phyloP scores from a whole-genome alignment of 2,888 invertebrate species.

The Synanthedon myopaeformis region DNA sequence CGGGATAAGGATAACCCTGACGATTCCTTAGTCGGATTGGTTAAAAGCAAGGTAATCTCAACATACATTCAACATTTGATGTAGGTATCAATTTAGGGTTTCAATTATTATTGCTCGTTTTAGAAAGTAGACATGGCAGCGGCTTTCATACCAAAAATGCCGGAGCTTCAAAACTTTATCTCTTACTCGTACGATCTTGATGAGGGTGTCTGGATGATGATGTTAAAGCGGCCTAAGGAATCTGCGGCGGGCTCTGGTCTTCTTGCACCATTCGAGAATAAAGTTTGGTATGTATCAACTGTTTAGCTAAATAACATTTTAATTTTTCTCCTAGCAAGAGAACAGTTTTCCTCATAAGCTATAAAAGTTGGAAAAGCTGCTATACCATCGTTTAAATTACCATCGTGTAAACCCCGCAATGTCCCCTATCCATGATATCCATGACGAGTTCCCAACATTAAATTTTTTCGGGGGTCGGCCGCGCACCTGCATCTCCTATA shows the following conservation, averaged over 20 bases:
- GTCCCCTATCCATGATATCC: no score
- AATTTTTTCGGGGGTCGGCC: no score
- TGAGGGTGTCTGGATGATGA: conserved; percentile 82
- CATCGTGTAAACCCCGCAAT: no score
- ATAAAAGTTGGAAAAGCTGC: no score
- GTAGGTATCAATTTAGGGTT: background rate
- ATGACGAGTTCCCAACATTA: no score
- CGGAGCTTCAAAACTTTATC: conserved; percentile 65
- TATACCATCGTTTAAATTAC: no score
- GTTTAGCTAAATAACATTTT: no score
- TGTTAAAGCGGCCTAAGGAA: conserved; percentile 83
- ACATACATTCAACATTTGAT: conserved; percentile 1
- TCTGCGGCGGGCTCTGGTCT: conserved; percentile 87
- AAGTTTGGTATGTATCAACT: conserved; percentile 68
- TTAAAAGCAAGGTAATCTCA: conserved; percentile 66
- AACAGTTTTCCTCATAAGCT: no score
- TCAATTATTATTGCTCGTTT: conserved; percentile 3
- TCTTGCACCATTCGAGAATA: conserved; percentile 81
- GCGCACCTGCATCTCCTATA: no score
- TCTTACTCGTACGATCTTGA: conserved; percentile 75
- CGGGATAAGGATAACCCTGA: conserved; percentile 60
- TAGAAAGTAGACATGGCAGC: conserved; percentile 84
- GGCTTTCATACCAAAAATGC: conserved; percentile 79
- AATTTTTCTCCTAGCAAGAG: no score
- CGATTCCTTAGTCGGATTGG: conserved; percentile 74